Evolutionary conservation across 2,888 invertebrate species (phyloP).

Genomic region (Eugnorisma glareosa): DNA sequence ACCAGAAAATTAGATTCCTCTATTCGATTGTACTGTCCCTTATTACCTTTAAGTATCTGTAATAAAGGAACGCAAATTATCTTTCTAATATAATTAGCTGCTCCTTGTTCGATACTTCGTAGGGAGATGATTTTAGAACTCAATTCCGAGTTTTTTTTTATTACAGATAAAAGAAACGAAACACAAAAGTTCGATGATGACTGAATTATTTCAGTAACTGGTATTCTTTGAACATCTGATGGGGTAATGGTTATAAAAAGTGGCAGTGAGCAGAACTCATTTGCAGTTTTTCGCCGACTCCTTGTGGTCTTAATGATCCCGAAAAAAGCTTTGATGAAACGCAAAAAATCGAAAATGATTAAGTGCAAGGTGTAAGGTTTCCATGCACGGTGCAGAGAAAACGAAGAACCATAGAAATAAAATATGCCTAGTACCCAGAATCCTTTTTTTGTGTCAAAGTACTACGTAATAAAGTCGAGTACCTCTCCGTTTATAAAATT

Average conservation of each 20-base stretch:
- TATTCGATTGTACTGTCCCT: constrained; percentile 4
- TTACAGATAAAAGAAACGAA: constrained; percentile 19
- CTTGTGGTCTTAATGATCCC: constrained; percentile 12
- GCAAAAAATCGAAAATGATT: background rate
- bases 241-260: constrained; percentile 30
- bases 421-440: constrained; percentile 1
- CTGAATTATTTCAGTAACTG: constrained; percentile 33
- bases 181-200: constrained; percentile 28
- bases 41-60: constrained; percentile 6
- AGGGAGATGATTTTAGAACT: constrained; percentile 9
- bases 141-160: constrained; percentile 21
- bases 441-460: constrained; percentile 22
- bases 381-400: background rate
- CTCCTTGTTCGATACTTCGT: constrained; percentile 20
- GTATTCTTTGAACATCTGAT: constrained; percentile 17
- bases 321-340: constrained; percentile 10
- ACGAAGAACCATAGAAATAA: background rate
- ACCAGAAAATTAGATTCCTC: background rate
- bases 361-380: background rate
- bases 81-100: constrained; percentile 21
- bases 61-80: constrained; percentile 8
- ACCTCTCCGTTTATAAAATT: constrained; percentile 42
- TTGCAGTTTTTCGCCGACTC: constrained; percentile 28
- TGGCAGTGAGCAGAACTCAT: constrained; percentile 11
- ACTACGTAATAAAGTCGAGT: constrained; percentile 29